Evolutionary conservation across 2,888 invertebrate species (phyloP), one percentile per base, ranked within the genome.

Genomic region (Rhingia campestris): DNA sequence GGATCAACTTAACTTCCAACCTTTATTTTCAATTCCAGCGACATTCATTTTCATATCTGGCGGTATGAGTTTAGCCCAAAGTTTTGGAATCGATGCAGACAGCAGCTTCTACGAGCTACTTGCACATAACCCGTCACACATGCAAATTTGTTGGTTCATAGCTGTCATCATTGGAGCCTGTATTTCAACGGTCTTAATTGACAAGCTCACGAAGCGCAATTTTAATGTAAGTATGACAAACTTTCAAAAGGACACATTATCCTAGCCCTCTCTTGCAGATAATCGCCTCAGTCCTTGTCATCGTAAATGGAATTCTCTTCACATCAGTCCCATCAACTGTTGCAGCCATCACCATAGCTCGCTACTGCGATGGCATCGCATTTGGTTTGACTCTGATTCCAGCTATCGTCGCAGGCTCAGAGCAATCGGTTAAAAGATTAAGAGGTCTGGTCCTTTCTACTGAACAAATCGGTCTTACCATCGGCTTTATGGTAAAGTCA

Each of bases 281-380:
- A 9, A 2, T 67, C 4, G 49, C 77, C 22, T 64, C 77, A 4
- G 5, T 41, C 0, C 54, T 82, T 3, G 86, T 88, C 37, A 51
- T 90, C 1, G 80, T 87, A 10, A 87, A 87, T 49, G 89, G 87
- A 37, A 87, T 89, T n/a, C 86, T 90, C 32, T 89, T 87, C 4
- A 81, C 86, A 37, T 87, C 72, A 0, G 88, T 87, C 4, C 43
- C 76, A 5, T 35, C 87, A 0, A 86, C 84, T 49, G 41, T 39
- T 1, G 43, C 59, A 4, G 74, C 88, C 4, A 76, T 89, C 0
- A 12, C 88, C 10, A 87, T 88, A 1, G 90, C 88, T 4, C 89
- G 90, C 6, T 90, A 88, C 30, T 66, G 89, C 0, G 89, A 89
- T 33, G 90, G 90, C 6, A 86, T 89, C 14, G 90, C 88, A 3